These are phyloP conservation scores for Sebastes fasciatus DNA, from an alignment of 2,113 vertebrate species.

Conservation along the genomic window DNA sequence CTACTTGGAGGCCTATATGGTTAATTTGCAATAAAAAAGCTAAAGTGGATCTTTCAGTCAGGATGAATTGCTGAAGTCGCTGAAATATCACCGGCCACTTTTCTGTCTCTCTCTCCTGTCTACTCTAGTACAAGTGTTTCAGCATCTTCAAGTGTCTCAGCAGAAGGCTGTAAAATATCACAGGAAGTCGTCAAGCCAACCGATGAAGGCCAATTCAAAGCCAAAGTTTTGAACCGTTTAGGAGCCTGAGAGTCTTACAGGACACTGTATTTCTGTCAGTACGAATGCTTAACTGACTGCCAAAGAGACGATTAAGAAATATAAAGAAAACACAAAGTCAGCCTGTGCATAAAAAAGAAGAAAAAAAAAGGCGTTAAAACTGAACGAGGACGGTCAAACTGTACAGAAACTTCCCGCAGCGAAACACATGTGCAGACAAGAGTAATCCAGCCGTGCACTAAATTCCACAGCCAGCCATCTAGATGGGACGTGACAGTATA, in stretches of 20 bases:
- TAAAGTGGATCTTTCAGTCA: slow-evolving; percentile 46
- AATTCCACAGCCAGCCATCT: slow-evolving; percentile 78
- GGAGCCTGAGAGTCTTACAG: slow-evolving; percentile 53
- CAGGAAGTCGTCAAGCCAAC: slow-evolving; percentile 51
- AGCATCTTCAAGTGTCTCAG: slow-evolving; percentile 59
- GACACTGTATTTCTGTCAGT: slow-evolving; percentile 65
- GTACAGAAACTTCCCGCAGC: slow-evolving; percentile 50
- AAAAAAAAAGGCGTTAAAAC: slow-evolving; percentile 35
- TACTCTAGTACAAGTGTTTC: slow-evolving; percentile 30
- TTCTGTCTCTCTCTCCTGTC: slow-evolving; percentile 23
- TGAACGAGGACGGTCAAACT: slow-evolving; percentile 38
- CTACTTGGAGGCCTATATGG: slow-evolving; percentile 55
- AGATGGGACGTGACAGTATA: slow-evolving; percentile 75
- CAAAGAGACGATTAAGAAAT: slow-evolving; percentile 63
- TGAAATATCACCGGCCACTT: slow-evolving; percentile 38
- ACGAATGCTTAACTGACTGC: slow-evolving; percentile 22
- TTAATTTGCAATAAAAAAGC: slow-evolving; percentile 48
- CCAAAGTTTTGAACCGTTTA: slow-evolving; percentile 28
- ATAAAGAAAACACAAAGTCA: slow-evolving; percentile 58
- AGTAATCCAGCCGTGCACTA: slow-evolving; percentile 75
- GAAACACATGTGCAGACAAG: slow-evolving; percentile 79
- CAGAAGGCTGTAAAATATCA: slow-evolving; percentile 60
- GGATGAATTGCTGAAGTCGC: slow-evolving; percentile 38
- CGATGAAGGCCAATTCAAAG: slow-evolving; percentile 34
- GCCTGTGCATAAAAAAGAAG: slow-evolving; percentile 7